Evolutionary conservation across 2,797 vertebrate genomes (phyloP), one percentile per base, ranked within the genome.

Genomic region (Anabacerthia variegaticeps): DNA sequence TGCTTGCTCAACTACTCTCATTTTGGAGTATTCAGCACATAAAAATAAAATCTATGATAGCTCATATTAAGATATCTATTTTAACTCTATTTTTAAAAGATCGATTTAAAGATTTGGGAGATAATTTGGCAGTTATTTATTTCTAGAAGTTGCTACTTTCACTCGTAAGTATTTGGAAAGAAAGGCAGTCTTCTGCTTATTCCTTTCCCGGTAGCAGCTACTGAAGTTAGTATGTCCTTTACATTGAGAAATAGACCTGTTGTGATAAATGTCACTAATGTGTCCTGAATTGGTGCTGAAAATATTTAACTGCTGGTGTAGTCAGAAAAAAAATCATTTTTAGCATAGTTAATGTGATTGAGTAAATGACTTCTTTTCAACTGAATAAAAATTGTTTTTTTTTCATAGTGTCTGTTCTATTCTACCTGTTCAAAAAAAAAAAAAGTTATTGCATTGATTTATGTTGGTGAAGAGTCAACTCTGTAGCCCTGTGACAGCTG

Each of bases 201-300:
- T 93, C 74, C 94, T 96, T 97, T 95, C 90, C 94, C 74, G 80
- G 94, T 96, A 96, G 95, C 95, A 96, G 94, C 95, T 95, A 32
- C 90, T 93, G 94, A 93, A 93, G 85, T 92, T 90, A 95, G 80
- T 96, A 86, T 93, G 94, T 96, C 92, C 95, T 96, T 93, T 97
- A 85, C 94, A 87, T 93, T 96, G 90, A 94, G 88, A 96, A 96
- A 88, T 96, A 93, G 92, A 96, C 96, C 95, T 96, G 96, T 95
- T 95, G 94, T 96, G 95, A 95, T 95, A 92, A 88, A 94, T 97
- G 94, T 97, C 96, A 97, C 96, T 97, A 85, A 95, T 96, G 94
- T 97, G 95, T 97, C 96, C 96, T 97, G 94, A 97, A 94, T 79
- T 96, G 95, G 96, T 96, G 94, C 96, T 97, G 96, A 96, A 95